These are phyloP conservation scores for Portevinia maculata DNA, from an alignment of 2,888 invertebrate genomes.

Conservation along the genomic window DNA sequence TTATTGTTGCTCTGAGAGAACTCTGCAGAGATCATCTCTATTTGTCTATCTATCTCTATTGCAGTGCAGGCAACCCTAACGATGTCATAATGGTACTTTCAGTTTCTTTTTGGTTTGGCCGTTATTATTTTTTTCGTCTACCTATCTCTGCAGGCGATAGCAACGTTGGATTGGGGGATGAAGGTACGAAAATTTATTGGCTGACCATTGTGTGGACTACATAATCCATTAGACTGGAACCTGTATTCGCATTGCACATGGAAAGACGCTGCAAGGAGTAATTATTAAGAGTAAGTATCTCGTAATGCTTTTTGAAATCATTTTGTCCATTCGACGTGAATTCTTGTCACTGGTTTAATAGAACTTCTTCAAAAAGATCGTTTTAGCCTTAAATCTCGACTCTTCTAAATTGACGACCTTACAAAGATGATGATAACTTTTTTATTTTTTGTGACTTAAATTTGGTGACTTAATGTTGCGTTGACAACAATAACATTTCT, in stretches of 20 bases:
- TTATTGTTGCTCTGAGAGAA: constrained; percentile 59
- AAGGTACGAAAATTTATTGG: constrained; percentile 49
- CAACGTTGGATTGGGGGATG: constrained; percentile 50
- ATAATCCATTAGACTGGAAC: constrained; percentile 63
- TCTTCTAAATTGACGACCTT: too few species aligned
- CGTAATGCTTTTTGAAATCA: too few species aligned
- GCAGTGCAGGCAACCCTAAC: constrained; percentile 20
- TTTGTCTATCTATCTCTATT: constrained; percentile 38
- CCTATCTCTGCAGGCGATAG: constrained; percentile 35
- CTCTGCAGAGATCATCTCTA: constrained; percentile 63
- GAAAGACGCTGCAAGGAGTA: neutral
- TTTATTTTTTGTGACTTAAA: too few species aligned
- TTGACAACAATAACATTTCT: too few species aligned
- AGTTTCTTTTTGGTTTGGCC: constrained; percentile 2
- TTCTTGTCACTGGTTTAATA: too few species aligned
- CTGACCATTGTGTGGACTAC: constrained; percentile 58
- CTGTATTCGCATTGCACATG: constrained; percentile 32
- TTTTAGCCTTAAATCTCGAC: too few species aligned
- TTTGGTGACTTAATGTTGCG: too few species aligned
- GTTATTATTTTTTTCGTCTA: constrained; percentile 23
- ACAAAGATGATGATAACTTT: too few species aligned
- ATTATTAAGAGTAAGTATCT: too few species aligned
- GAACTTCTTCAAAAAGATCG: too few species aligned
- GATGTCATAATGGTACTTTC: constrained; percentile 32
- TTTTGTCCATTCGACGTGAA: too few species aligned